Percentiles rank a stretch among this genome's conserved stretches.
These are phyloP conservation scores for Crotalus tigris DNA, from an alignment of 2,113 vertebrate species.

Conservation along the genomic window DNA sequence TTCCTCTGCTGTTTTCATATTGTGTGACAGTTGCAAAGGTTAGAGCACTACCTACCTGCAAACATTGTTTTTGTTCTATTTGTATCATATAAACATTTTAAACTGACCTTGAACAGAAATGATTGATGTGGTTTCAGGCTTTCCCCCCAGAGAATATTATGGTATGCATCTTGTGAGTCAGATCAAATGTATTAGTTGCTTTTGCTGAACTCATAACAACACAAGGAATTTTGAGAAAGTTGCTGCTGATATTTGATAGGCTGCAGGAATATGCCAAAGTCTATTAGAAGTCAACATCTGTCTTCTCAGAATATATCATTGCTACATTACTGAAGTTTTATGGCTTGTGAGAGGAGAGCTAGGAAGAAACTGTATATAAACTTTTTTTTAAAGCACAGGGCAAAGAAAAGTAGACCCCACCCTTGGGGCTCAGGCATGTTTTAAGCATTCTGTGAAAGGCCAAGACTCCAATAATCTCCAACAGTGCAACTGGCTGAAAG, in stretches of 20 bases:
- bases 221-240: conserved; percentile 20
- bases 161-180: conserved; percentile 13
- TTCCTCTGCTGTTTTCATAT: background rate
- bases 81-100: background rate
- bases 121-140: conserved; percentile 14
- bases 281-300: background rate
- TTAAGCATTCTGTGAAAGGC: background rate
- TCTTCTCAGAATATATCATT: conserved; percentile 12
- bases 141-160: conserved; percentile 12
- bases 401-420: background rate
- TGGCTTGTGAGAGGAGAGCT: background rate
- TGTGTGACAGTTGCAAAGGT: background rate
- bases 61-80: background rate
- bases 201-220: conserved; percentile 12
- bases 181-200: conserved; percentile 27
- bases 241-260: conserved; percentile 22
- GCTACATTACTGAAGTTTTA: conserved; percentile 4
- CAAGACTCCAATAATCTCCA: background rate
- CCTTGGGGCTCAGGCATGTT: background rate
- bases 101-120: conserved; percentile 22
- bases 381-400: background rate
- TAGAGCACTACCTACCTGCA: background rate
- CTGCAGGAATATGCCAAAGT: conserved; percentile 15
- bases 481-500: background rate
- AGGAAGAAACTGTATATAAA: background rate